Evolutionary conservation across 2,113 vertebrate species (phyloP), one percentile per base, ranked within the genome.

Genomic region (Machaerirhynchus nigripectus): DNA sequence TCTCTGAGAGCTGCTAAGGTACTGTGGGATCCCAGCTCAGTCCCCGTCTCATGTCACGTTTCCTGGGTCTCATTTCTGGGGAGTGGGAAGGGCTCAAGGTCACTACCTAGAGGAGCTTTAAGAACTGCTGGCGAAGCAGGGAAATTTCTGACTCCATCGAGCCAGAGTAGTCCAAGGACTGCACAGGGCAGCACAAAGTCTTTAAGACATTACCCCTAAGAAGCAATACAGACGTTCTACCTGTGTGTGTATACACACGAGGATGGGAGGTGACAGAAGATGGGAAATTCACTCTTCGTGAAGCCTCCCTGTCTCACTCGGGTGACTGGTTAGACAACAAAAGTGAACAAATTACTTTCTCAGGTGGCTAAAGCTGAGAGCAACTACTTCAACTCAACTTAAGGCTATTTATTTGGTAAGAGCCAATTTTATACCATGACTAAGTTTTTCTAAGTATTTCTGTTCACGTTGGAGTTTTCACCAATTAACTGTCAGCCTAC

Each of bases 201-300:
- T 37, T 76, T 15, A 55, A 39, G 28, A 13, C 30, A 40, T 15
- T 18, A 16, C 8, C 35, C 16, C 19, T 30, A 22, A 2, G 33
- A 1, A 75, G 67, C 17, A 22, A 56, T 13, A 23, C 26, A 55
- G 83, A 3, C 14, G 39, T 65, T 76, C 23, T 28, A 37, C 16
- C 42, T 2, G 0, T 20, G 16, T 49, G 8, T 19, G 26, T 2
- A 15, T 1, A 8, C 8, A 56, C 18, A 10, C 1, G 61, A 37
- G 22, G 23, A 55, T 0, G 0, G 49, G 16, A 71, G 33, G 52
- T 33, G 70, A 75, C 22, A 75, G 56, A 28, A 22, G 33, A 40
- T 6, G 26, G 46, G 52, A 70, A 78, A 81, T 8, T 42, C 23
- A 22, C 37, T 61, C 27, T 44, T 24, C 6, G 16, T 28, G 53